Conservation (phyloP, 1,140 invertebrate species). For the Limonius californicus region DNA sequence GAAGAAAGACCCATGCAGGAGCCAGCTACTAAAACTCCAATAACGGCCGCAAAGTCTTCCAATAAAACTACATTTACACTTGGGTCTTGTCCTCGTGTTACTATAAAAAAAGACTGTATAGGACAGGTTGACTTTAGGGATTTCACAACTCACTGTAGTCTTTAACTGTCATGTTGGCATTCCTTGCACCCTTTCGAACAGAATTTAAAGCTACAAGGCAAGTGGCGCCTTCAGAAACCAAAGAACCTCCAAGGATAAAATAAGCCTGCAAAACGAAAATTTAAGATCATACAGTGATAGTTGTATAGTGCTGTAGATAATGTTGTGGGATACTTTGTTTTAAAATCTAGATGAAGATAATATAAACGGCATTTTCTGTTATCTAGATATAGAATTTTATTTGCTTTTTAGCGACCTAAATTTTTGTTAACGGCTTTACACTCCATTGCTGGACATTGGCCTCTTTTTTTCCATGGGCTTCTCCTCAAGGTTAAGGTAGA, state of each 20-base stretch:
- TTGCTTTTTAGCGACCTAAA: too few species aligned
- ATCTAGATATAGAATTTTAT: too few species aligned
- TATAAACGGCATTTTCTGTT: too few species aligned
- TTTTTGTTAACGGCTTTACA: too few species aligned
- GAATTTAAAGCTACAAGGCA: conserved; percentile 87
- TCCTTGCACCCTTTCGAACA: conserved; percentile 77
- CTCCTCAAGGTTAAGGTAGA: too few species aligned
- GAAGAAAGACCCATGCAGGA: conserved; percentile 86
- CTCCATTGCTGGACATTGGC: too few species aligned
- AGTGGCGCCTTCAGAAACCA: conserved; percentile 91
- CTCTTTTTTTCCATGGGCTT: too few species aligned
- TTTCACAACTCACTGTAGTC: conserved; percentile 81
- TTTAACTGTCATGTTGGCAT: conserved; percentile 69
- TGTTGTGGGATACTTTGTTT: too few species aligned
- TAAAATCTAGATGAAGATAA: too few species aligned
- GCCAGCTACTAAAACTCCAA: conserved; percentile 83
- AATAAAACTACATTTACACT: conserved; percentile 94
- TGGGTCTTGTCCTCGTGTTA: conserved; percentile 80
- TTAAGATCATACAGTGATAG: too few species aligned
- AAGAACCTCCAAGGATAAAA: conserved; percentile 80
- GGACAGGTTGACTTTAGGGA: conserved; percentile 90
- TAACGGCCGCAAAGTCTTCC: conserved; percentile 95
- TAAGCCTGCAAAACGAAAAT: conserved; percentile 64
- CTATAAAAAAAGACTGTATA: conserved; percentile 72
- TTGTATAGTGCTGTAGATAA: too few species aligned